A percentile compares a stretch with the other conserved stretches of the same genome.
Conservation (phyloP, 2,113 vertebrate genomes). For the Camelus dromedarius region DNA sequence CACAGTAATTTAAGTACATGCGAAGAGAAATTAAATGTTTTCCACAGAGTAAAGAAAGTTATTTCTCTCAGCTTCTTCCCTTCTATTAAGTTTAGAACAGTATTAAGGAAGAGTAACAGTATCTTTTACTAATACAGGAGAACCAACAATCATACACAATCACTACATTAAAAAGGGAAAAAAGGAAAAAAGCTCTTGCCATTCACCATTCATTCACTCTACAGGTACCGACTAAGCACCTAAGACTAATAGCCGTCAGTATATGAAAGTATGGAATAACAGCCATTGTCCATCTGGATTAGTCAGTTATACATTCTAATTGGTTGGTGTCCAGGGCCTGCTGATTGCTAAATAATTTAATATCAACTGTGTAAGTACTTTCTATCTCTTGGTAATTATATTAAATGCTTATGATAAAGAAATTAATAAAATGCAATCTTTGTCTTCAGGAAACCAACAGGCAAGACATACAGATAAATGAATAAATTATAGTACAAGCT, state of each 20-base stretch:
- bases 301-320: neutral
- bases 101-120: neutral
- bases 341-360: neutral
- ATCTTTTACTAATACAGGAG: neutral
- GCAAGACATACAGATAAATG: neutral
- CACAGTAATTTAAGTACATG: neutral
- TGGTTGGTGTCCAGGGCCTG: neutral
- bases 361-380: neutral
- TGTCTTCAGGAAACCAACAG: neutral
- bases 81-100: slow-evolving; percentile 8
- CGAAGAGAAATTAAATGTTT: neutral
- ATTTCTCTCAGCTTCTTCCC: neutral
- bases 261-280: neutral
- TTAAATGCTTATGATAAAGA: neutral
- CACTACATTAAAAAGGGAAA: neutral
- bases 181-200: neutral
- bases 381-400: neutral
- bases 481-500: neutral
- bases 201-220: neutral
- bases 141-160: neutral
- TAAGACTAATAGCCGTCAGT: neutral
- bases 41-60: neutral
- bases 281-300: neutral
- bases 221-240: neutral
- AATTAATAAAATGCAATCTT: slow-evolving; percentile 20